Conservation (phyloP, 1,140 invertebrate genomes). For the Cylas formicarius region DNA sequence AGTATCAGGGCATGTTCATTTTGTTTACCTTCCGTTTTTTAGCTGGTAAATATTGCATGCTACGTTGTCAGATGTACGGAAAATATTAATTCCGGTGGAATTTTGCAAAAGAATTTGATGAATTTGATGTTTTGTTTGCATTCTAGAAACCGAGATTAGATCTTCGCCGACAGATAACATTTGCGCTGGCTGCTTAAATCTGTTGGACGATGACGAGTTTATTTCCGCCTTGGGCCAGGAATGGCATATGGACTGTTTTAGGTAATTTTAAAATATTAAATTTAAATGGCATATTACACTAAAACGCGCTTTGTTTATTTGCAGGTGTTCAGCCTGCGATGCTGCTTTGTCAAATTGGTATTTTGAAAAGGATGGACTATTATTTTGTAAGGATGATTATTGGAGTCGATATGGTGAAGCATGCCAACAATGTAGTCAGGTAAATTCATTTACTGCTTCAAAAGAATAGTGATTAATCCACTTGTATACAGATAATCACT, state of each 20-base stretch:
- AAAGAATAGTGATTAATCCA: conserved; percentile 8
- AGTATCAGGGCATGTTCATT: not conserved
- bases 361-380: conserved; percentile 82
- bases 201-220: conserved; percentile 66
- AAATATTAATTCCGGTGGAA: not conserved
- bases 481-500: conserved; percentile 60
- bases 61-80: not conserved
- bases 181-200: conserved; percentile 70
- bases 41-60: not conserved
- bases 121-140: too few species aligned
- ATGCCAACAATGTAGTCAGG: conserved; percentile 79
- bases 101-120: too few species aligned
- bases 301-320: conserved; percentile 21
- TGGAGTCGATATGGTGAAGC: conserved; percentile 80
- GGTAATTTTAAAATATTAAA: conserved; percentile 44
- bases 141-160: conserved; percentile 29
- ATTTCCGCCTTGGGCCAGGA: conserved; percentile 72
- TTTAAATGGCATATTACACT: conserved; percentile 4
- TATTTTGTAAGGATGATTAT: conserved; percentile 87
- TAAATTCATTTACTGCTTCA: conserved; percentile 34
- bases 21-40: not conserved
- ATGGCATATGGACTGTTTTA: conserved; percentile 83
- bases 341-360: conserved; percentile 81
- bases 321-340: conserved; percentile 82
- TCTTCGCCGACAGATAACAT: conserved; percentile 18